Percentiles rank a stretch among this genome's conserved stretches.
Evolutionary conservation across 2,888 invertebrate species (phyloP).

Genomic region (Stenurella melanura): DNA sequence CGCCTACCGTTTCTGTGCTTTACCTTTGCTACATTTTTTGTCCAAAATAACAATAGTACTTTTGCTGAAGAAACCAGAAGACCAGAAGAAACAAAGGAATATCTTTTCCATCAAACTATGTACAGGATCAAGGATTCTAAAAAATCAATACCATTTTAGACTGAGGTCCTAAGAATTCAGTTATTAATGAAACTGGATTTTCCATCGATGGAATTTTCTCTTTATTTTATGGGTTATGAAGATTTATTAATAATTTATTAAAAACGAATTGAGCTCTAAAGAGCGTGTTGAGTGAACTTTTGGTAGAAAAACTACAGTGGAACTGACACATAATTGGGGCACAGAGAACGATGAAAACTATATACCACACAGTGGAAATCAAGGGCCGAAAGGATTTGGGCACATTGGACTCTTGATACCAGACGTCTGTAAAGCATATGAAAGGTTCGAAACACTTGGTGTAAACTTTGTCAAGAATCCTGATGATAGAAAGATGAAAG

Average conservation of each 20-base stretch:
- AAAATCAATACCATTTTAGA: slow-evolving; percentile 92
- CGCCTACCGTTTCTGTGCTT: too few species aligned
- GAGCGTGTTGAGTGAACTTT: slow-evolving; percentile 87
- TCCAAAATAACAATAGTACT: too few species aligned
- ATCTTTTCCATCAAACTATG: slow-evolving; percentile 98
- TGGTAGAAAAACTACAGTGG: slow-evolving; percentile 89
- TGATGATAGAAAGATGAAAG: slow-evolving; percentile 94
- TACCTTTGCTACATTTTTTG: too few species aligned
- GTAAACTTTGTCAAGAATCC: slow-evolving; percentile 94
- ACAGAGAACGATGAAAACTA: slow-evolving; percentile 88
- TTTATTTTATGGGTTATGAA: slow-evolving; percentile 96
- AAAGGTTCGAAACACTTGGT: slow-evolving; percentile 86
- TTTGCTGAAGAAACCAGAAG: too few species aligned
- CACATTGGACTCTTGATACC: slow-evolving; percentile 95
- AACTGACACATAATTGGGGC: slow-evolving; percentile 97
- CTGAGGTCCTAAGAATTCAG: slow-evolving; percentile 93
- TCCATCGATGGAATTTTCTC: slow-evolving; percentile 89
- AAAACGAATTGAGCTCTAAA: slow-evolving; percentile 75
- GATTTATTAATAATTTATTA: slow-evolving; percentile 82
- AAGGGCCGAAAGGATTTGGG: slow-evolving; percentile 92
- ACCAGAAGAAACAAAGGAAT: too few species aligned
- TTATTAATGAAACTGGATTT: slow-evolving; percentile 92
- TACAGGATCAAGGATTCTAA: slow-evolving; percentile 94
- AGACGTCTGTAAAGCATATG: slow-evolving; percentile 91
- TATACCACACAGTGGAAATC: slow-evolving; percentile 92